Evolutionary conservation across 2,888 invertebrate species (phyloP), one percentile per base, ranked within the genome.

Genomic region (Limenitis camilla): DNA sequence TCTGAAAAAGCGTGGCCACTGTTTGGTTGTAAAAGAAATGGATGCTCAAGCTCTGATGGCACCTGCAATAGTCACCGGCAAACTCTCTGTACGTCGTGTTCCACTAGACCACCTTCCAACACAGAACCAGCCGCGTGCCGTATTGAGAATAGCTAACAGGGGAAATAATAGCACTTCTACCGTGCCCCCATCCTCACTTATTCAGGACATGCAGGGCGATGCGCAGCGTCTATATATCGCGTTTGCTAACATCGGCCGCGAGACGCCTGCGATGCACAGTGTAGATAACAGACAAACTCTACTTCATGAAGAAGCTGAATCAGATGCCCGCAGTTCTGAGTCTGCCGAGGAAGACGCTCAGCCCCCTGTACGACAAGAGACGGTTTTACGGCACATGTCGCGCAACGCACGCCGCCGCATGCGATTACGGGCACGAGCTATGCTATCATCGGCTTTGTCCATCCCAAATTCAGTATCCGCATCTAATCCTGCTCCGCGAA

Each of bases 131-230:
- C 86, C 86, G 41, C 78, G 85, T 47, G 81, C 78, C 57, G 79
- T 86, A 29, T 64, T 86, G 57, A 80, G 86, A 52, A 78, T 86
- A 52, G 86, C 86, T 51, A 78, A 69, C 61, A 80, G 85, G 55
- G 76, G 75, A 54, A 65, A 61, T 62, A 43, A 46, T 10, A 63
- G 62, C 5, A 36, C 36, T 35, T 36, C 45, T 29, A 8, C 9
- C 28, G 45, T 36, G 29, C 11, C 36, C 29, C 35, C 35, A 56
- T 78, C 78, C 11, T 45, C 45, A 7, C 75, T 77, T 42, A 63
- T 82, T 10, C 81, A 78, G 52, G 79, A 75, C 52, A 63, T 86
- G 32, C 81, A 81, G 56, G 72, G 77, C 48, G 79, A 81, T 60
- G 81, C 84, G 3, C 76, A 69, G 6, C 62, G 80, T 31, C 72